Evolutionary conservation across 2,888 invertebrate genomes (phyloP).

Genomic region (Bellardia pandia): DNA sequence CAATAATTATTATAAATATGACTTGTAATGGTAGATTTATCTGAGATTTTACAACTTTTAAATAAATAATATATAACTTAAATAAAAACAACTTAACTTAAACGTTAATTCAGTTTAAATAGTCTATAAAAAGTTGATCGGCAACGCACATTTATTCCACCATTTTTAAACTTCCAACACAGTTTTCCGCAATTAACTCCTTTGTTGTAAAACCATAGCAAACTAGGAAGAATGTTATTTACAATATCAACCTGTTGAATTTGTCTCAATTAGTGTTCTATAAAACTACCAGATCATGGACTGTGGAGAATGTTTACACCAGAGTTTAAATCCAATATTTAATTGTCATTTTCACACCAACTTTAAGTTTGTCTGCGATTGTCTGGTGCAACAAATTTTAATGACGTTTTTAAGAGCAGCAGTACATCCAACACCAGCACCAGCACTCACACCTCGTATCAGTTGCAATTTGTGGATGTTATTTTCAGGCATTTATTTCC

Average conservation of each 20-base stretch:
- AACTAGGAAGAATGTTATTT: slow-evolving; percentile 7
- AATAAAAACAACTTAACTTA: background rate
- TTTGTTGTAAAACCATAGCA: background rate
- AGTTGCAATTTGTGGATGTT: slow-evolving; percentile 18
- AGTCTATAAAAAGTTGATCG: background rate
- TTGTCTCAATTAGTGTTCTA: slow-evolving; percentile 50
- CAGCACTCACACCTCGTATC: background rate
- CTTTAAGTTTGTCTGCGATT: background rate
- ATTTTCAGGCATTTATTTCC: slow-evolving; percentile 1
- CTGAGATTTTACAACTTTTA: too few species aligned
- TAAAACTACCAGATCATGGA: slow-evolving; percentile 46
- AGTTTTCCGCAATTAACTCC: background rate
- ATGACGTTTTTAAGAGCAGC: slow-evolving; percentile 9
- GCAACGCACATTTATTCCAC: background rate
- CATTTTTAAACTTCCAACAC: background rate
- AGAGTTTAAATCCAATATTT: slow-evolving; percentile 1
- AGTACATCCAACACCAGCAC: background rate
- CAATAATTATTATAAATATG: too few species aligned
- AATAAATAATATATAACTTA: background rate
- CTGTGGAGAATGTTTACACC: background rate
- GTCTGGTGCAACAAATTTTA: background rate
- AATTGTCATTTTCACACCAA: slow-evolving; percentile 48
- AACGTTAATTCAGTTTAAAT: background rate
- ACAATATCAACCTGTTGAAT: slow-evolving; percentile 22
- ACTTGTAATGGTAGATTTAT: too few species aligned